Percentiles rank a stretch among this genome's conserved stretches.
Conservation (phyloP, 2,113 vertebrate species). For the Formicarius rufipectus region DNA sequence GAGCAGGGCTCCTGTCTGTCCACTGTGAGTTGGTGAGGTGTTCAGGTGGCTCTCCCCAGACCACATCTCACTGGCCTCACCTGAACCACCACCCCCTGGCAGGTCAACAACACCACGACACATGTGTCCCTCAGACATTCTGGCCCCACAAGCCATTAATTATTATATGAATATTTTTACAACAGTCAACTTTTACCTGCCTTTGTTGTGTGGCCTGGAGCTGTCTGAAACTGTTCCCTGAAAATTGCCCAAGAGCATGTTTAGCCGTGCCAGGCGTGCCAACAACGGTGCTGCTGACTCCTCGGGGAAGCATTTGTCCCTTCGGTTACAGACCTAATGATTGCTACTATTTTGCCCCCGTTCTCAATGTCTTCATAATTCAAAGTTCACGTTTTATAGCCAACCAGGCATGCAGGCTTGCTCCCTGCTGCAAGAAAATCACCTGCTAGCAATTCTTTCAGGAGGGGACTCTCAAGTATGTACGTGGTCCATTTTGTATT, state of each 20-base stretch:
- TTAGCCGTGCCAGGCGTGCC: background rate
- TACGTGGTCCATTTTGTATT: background rate
- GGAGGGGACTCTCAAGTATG: background rate
- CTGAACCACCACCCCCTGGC: background rate
- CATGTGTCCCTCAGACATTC: background rate
- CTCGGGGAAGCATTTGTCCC: background rate
- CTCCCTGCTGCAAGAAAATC: background rate
- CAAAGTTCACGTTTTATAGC: conserved; percentile 66
- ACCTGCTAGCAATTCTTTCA: background rate
- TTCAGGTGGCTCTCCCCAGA: background rate
- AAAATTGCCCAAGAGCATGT: background rate
- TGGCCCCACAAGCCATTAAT: background rate
- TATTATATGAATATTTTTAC: background rate
- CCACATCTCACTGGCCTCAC: background rate
- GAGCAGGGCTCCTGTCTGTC: background rate
- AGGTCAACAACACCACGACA: background rate
- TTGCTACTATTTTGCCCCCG: background rate
- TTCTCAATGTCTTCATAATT: conserved; percentile 14
- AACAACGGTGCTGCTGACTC: background rate
- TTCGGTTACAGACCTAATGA: conserved; percentile 44
- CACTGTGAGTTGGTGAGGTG: accelerated
- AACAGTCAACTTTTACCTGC: background rate
- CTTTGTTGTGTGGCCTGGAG: background rate
- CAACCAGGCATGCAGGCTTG: background rate
- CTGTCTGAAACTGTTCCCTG: background rate